These are phyloP conservation scores for Horisme vitalbata DNA, from an alignment of 2,888 invertebrate species.

Conservation along the genomic window DNA sequence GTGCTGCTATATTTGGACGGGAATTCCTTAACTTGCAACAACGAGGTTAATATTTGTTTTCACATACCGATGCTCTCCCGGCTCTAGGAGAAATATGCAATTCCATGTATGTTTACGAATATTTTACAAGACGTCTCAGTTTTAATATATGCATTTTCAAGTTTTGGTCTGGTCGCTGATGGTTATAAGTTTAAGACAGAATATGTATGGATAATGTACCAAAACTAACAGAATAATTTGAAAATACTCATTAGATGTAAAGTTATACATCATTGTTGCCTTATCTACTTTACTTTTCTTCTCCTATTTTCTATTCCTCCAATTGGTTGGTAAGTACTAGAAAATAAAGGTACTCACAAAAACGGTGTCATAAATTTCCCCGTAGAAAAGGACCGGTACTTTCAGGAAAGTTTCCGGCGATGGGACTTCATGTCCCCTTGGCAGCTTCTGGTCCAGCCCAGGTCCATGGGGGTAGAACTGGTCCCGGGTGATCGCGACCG, in stretches of 20 bases:
- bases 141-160: too few relatives aligned
- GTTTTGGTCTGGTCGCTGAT: too few relatives aligned
- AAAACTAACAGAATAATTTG: too few relatives aligned
- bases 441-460: slow-evolving; percentile 79
- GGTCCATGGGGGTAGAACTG: slow-evolving; percentile 84
- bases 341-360: slow-evolving; percentile 93
- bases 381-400: slow-evolving; percentile 91
- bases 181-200: too few relatives aligned
- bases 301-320: too few relatives aligned
- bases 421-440: slow-evolving; percentile 83
- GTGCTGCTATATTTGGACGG: slow-evolving; percentile 27
- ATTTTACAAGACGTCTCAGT: neutral
- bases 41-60: slow-evolving; percentile 34
- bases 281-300: too few relatives aligned
- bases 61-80: slow-evolving; percentile 23
- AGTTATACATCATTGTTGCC: too few relatives aligned
- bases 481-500: slow-evolving; percentile 72
- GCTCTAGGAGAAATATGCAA: slow-evolving; percentile 21
- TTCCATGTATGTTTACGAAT: slow-evolving; percentile 12
- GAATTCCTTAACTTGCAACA: slow-evolving; percentile 29
- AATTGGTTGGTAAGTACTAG: too few relatives aligned
- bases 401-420: slow-evolving; percentile 85
- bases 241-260: too few relatives aligned
- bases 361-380: slow-evolving; percentile 87
- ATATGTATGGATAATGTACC: too few relatives aligned